Evolutionary conservation across 1,140 invertebrate genomes (phyloP).

Genomic region (Spodoptera litura): DNA sequence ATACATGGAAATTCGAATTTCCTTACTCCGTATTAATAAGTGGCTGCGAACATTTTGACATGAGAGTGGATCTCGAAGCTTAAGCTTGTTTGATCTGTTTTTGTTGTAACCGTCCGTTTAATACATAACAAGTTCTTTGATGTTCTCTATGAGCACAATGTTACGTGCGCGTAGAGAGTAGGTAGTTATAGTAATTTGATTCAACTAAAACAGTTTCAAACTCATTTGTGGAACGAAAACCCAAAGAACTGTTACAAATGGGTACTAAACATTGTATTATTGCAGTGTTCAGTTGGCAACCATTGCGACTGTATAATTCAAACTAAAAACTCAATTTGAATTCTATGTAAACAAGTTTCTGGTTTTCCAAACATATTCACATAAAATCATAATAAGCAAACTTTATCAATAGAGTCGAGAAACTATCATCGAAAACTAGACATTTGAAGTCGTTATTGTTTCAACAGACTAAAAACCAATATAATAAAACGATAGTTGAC

Average conservation of each 20-base stretch:
- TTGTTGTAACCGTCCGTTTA: not conserved
- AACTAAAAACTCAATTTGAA: conserved; percentile 71
- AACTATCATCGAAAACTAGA: conserved; percentile 56
- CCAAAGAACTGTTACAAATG: conserved; percentile 24
- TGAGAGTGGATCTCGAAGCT: not conserved
- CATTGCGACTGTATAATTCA: conserved; percentile 74
- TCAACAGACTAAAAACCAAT: conserved; percentile 6
- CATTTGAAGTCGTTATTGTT: conserved; percentile 31
- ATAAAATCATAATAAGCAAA: conserved; percentile 78
- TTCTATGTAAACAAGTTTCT: conserved; percentile 79
- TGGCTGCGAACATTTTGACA: conserved; percentile 19
- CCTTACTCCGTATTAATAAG: conserved; percentile 30
- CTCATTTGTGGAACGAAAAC: conserved; percentile 34
- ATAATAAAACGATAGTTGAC: conserved; percentile 6
- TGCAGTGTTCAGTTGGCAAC: conserved; percentile 70
- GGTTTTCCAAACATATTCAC: conserved; percentile 73
- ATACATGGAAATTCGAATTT: conserved; percentile 34
- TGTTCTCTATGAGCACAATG: not conserved
- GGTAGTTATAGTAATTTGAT: not conserved
- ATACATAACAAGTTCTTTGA: no score
- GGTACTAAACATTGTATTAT: conserved; percentile 48
- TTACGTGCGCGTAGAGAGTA: not conserved
- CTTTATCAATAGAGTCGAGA: conserved; percentile 73
- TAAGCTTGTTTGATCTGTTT: conserved; percentile 20
- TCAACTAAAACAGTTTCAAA: conserved; percentile 35